Evolutionary conservation across 2,888 invertebrate species (phyloP), one percentile per base, ranked within the genome.

Genomic region (Choreutis nemorana): DNA sequence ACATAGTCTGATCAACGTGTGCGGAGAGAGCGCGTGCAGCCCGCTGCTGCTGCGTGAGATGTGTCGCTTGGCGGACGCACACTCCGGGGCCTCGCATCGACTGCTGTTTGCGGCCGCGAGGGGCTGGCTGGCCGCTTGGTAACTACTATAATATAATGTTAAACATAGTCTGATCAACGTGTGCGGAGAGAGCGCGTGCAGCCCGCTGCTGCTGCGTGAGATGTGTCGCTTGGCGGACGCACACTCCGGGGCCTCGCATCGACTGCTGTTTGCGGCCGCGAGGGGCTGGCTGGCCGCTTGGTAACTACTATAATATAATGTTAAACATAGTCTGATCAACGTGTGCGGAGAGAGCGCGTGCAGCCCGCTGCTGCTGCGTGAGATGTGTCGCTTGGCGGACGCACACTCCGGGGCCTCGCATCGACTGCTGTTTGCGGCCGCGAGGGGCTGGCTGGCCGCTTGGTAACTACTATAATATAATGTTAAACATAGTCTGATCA

Each of bases 381-480:
- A 80, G 56, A 65, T 75, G 65, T 73, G 75, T 29, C 70, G 72
- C 0, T 53, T 97, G 40, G 95, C 95, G 0, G 93, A 94, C 60
- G 91, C 92, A 11, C 90, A 92, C 11, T 81, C 85, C 3, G 92
- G 92, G 14, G 77, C 83, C 25, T 93, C 95, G 0, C 95, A 97
- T 56, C 73, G 84, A 2, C 82, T 85, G 14, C 71, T 97, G 10
- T 93, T 96, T 60, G 86, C 89, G 18, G 90, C 94, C 1, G 86
- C 89, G 0, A 65, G 83, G 15, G 83, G 85, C 21, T 95, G 95
- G 95, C 82, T 96, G 2, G 86, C 89, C 32, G 62, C 87, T 4
- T 90, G 90, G 71, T 86, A 62, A 55, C 48, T 10, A 70, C 59
- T n/a, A n/a, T n/a, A n/a, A n/a, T n/a, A n/a, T n/a, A n/a, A n/a